Evolutionary conservation across 2,113 vertebrate genomes (phyloP), one percentile per base, ranked within the genome.

Genomic region (Passer domesticus): DNA sequence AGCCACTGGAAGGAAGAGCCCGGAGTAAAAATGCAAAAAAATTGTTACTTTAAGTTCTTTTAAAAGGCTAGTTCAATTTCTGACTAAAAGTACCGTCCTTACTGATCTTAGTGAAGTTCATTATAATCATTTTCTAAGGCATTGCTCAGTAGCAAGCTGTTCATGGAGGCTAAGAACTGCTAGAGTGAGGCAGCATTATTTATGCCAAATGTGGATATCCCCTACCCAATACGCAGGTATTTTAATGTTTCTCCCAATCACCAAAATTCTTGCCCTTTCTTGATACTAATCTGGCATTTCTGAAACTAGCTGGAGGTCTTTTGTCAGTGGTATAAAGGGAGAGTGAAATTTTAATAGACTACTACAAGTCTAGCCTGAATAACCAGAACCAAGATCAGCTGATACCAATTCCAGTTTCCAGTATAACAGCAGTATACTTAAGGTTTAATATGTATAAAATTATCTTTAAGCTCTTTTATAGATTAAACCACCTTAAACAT

Each of bases 241-340:
- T 97, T 96, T 89, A 85, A 82, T 70, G 43, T 92, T 95, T 94
- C 87, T 93, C 76, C 25, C 16, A 94, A 95, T 97, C 95, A 95
- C 94, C 94, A 94, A 95, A 96, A 97, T 96, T 96, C 89, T 86
- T 96, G 96, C 50, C 55, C 91, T 90, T 87, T 84, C 83, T 83
- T 87, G 75, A 93, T 91, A 97, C 83, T 96, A 97, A 95, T 92
- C 74, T 92, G 85, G 87, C 82, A 93, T 89, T 96, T 94, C 76
- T 91, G 87, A 97, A 96, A 97, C 95, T 89, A 97, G 47, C 92
- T 95, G 94, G 90, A 95, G 97, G 91, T 68, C 56, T 95, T 92
- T 91, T 92, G 75, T 84, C 85, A 94, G 76, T 27, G 70, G 69
- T 59, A 80, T 59, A 94, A 94, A 96, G 92, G 90, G 62, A 79